These are phyloP conservation scores for Brevipalpus yothersi DNA, from an alignment of 1,140 invertebrate genomes.

Conservation along the genomic window DNA sequence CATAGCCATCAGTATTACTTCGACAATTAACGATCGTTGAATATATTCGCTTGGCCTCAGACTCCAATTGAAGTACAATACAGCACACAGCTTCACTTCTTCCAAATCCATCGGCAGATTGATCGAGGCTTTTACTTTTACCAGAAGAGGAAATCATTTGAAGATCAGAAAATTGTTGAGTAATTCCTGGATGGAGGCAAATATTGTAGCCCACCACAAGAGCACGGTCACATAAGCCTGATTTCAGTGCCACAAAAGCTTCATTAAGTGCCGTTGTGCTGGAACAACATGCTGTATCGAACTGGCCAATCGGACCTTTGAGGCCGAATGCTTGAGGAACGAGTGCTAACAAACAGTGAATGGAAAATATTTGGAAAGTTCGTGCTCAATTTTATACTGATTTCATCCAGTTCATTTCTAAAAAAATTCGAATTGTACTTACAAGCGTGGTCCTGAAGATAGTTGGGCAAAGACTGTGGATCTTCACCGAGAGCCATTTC, in stretches of 20 bases:
- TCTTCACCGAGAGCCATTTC: no score
- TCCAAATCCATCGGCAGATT: neutral
- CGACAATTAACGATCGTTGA: slow-evolving; percentile 39
- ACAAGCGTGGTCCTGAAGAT: no score
- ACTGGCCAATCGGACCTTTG: slow-evolving; percentile 54
- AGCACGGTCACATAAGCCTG: slow-evolving; percentile 14
- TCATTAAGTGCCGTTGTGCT: neutral
- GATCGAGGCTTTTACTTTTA: neutral
- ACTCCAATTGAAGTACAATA: slow-evolving; percentile 15
- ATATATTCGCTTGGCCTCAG: slow-evolving; percentile 23
- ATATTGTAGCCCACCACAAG: slow-evolving; percentile 27
- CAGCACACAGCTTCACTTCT: slow-evolving; percentile 43
- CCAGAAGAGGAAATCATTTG: no score
- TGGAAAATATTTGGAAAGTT: no score
- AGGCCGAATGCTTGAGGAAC: slow-evolving; percentile 79
- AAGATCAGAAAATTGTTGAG: slow-evolving; percentile 13
- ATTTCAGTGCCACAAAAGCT: slow-evolving; percentile 3
- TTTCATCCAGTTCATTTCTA: no score
- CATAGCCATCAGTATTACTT: slow-evolving; percentile 66
- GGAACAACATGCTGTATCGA: slow-evolving; percentile 75
- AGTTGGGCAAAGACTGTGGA: no score
- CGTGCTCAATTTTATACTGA: no score
- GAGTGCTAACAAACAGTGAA: no score
- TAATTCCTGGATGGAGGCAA: slow-evolving; percentile 21
- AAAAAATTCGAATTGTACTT: no score